phyloP scores from a whole-genome alignment of 2,888 invertebrate species.

The Epistrophella euchroma region DNA sequence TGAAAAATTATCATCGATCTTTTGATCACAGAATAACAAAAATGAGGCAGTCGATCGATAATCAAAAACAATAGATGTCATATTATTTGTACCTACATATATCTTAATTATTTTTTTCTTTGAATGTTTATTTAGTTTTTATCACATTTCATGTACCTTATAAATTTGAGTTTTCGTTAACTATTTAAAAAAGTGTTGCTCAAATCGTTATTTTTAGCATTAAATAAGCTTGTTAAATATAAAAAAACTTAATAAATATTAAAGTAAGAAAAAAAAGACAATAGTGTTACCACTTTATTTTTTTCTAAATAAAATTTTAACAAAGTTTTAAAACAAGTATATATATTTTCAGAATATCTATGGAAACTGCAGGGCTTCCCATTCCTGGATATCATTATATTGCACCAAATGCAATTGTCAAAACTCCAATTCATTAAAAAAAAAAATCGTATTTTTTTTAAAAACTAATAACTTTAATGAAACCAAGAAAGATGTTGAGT shows the following conservation, averaged over 20 bases:
- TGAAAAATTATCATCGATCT: too few species aligned
- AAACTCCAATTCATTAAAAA: constrained; percentile 94
- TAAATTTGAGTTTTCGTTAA: constrained; percentile 14
- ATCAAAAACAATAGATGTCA: neutral
- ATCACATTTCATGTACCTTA: constrained; percentile 36
- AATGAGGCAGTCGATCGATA: neutral
- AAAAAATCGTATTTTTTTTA: constrained; percentile 34
- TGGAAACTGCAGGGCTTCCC: constrained; percentile 96
- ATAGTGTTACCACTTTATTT: constrained; percentile 23
- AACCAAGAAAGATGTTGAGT: constrained; percentile 49
- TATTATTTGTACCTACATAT: neutral
- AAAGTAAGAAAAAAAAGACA: neutral
- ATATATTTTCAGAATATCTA: constrained; percentile 91
- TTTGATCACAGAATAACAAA: too few species aligned
- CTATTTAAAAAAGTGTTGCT: constrained; percentile 44
- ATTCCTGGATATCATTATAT: constrained; percentile 96
- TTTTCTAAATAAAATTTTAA: constrained; percentile 35
- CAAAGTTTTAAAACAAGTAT: constrained; percentile 20
- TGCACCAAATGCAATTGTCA: constrained; percentile 96
- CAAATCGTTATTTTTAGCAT: constrained; percentile 66
- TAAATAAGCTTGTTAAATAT: constrained; percentile 63
- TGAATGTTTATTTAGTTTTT: constrained; percentile 48
- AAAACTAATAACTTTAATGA: constrained; percentile 33
- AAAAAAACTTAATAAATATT: constrained; percentile 18
- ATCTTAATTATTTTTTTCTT: constrained; percentile 16